Evolutionary conservation across 2,888 invertebrate genomes (phyloP).

Genomic region (Carcina quercana): DNA sequence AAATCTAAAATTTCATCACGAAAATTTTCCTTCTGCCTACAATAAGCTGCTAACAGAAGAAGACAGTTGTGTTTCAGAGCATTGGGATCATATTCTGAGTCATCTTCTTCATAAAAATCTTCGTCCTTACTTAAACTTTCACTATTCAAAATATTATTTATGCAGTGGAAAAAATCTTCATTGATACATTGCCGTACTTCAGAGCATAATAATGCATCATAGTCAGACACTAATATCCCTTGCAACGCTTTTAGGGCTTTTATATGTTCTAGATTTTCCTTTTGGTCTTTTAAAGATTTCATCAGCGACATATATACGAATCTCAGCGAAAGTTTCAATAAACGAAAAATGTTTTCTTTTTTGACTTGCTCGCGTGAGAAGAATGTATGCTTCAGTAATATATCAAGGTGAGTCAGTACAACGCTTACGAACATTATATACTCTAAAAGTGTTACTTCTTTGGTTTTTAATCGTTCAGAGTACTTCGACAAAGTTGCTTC

Average conservation of each 20-base stretch:
- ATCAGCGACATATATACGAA: slow-evolving; percentile 30
- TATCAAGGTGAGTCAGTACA: slow-evolving; percentile 34
- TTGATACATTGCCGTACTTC: slow-evolving; percentile 34
- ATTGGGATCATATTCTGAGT: slow-evolving; percentile 36
- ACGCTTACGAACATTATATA: slow-evolving; percentile 31
- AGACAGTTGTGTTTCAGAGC: slow-evolving; percentile 46
- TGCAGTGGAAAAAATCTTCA: slow-evolving; percentile 40
- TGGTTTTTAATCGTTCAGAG: slow-evolving; percentile 19
- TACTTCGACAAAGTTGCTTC: slow-evolving; percentile 20
- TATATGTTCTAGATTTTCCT: slow-evolving; percentile 33
- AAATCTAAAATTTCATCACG: slow-evolving; percentile 47
- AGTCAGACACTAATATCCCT: slow-evolving; percentile 34
- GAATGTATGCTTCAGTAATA: slow-evolving; percentile 31
- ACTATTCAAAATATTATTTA: slow-evolving; percentile 41
- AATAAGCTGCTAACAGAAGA: slow-evolving; percentile 48
- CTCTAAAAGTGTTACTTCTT: slow-evolving; percentile 24
- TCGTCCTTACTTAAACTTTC: slow-evolving; percentile 32
- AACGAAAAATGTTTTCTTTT: slow-evolving; percentile 23
- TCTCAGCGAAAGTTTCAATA: slow-evolving; percentile 28
- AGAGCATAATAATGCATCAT: slow-evolving; percentile 25
- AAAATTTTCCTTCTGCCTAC: slow-evolving; percentile 36
- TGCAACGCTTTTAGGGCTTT: slow-evolving; percentile 31
- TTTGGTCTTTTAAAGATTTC: slow-evolving; percentile 28
- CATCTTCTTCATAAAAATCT: slow-evolving; percentile 35
- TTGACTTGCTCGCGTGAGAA: slow-evolving; percentile 25